A percentile compares a stretch with the other conserved stretches of the same genome.
Conservation (phyloP, 1,140 invertebrate species). For the Portunus trituberculatus region DNA sequence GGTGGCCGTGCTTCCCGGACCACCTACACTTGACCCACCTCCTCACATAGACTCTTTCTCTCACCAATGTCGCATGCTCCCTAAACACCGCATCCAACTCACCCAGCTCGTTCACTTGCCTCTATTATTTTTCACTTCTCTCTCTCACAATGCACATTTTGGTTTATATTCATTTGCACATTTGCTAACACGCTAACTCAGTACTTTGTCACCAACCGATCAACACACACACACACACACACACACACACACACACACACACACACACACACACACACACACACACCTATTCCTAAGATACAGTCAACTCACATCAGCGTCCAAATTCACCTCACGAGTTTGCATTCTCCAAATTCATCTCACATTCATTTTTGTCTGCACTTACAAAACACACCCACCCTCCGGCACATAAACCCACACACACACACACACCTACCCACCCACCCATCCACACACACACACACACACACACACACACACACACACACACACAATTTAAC, state of each 20-base stretch:
- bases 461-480: background rate
- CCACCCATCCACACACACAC: background rate
- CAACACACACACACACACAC: background rate
- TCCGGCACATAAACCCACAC: background rate
- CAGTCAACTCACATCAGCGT: too few relatives aligned
- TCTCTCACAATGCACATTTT: background rate
- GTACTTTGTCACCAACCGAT: background rate
- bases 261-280: background rate
- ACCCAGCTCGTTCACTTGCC: background rate
- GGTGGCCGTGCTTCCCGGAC: too few relatives aligned
- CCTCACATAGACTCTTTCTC: background rate
- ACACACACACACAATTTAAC: conserved; percentile 13
- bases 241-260: background rate
- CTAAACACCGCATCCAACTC: background rate
- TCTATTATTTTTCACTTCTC: background rate
- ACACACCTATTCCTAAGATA: background rate
- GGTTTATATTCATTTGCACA: background rate
- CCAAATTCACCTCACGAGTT: too few relatives aligned
- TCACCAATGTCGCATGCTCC: background rate
- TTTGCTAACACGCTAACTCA: background rate
- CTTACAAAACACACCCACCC: too few relatives aligned
- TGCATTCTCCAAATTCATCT: too few relatives aligned
- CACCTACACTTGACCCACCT: too few relatives aligned
- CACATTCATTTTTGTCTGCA: too few relatives aligned
- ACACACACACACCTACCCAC: too few relatives aligned